Evolutionary conservation across 2,797 vertebrate species (phyloP).

Genomic region (Rhadinocentrus ornatus): DNA sequence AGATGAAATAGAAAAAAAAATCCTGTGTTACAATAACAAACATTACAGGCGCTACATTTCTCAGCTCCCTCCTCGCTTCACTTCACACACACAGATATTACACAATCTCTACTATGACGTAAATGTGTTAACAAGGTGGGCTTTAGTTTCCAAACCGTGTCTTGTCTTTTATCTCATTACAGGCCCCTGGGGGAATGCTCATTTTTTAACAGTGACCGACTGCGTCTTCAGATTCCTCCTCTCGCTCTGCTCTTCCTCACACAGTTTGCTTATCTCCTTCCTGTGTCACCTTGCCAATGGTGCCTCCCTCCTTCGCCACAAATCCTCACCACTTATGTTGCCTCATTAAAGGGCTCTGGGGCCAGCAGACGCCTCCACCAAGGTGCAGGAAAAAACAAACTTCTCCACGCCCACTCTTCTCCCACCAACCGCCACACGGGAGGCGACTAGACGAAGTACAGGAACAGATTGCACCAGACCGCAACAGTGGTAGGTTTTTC

Average conservation of each 20-base stretch:
- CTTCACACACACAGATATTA: constrained; percentile 26
- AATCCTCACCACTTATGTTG: constrained; percentile 30
- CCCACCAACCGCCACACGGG: no score
- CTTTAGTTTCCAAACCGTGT: constrained; percentile 13
- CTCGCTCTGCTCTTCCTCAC: constrained; percentile 1
- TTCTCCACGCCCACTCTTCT: no score
- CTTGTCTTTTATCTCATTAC: constrained; percentile 18
- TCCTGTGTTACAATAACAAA: constrained; percentile 73
- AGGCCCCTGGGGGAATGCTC: neutral
- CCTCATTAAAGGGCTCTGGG: constrained; percentile 40
- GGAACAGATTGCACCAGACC: no score
- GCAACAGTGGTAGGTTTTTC: no score
- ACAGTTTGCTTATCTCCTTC: constrained; percentile 21
- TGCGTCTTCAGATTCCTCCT: constrained; percentile 16
- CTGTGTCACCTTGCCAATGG: constrained; percentile 47
- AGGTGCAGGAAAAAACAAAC: no score
- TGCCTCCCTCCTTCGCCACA: constrained; percentile 41
- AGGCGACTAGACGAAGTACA: no score
- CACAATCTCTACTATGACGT: constrained; percentile 27
- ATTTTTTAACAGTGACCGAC: constrained; percentile 13
- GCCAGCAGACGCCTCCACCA: no score
- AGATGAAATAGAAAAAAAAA: constrained; percentile 29
- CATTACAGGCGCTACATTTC: constrained; percentile 55
- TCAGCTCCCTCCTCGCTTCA: constrained; percentile 26
- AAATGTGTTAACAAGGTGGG: constrained; percentile 44